Evolutionary conservation across 2,113 vertebrate genomes (phyloP), one percentile per base, ranked within the genome.

Genomic region (Anas platyrhynchos): DNA sequence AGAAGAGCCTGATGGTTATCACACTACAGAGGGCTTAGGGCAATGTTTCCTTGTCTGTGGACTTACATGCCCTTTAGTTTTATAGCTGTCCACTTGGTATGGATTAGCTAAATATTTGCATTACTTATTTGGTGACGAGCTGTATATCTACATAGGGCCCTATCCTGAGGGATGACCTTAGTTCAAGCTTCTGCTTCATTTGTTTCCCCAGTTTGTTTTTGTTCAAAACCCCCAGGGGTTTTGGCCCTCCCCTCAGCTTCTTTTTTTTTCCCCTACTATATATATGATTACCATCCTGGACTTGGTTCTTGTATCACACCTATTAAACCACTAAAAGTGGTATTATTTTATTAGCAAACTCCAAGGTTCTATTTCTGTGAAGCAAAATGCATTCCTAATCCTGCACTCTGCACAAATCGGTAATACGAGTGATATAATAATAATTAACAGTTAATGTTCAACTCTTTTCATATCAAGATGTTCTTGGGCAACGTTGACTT

Each of bases 401-500:
- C 88, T 67, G 59, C 3, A 67, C 3, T 1, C 9, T 21, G 26
- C 54, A 74, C 32, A 75, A 72, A 88, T 43, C 16, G 9, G 26
- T 68, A 55, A 52, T 43, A 65, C 17, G 74, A 86, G 11, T 80
- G 41, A 11, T 81, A 54, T 46, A 91, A 78, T 62, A 77, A 50
- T 46, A 74, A 14, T 74, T 75, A 81, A 73, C 13, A 59, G 6
- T 66, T 78, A 78, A 74, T 18, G 5, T 63, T 86, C 36, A 88
- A 56, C 44, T 74, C 29, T 71, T 23, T 79, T 79, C 11, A 4
- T 87, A 87, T 72, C 21, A 41, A 89, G 77, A 76, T 2, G 18
- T 76, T 77, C 86, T 86, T 92, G 56, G 63, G 63, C 4, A 43
- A 56, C 23, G 26, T 14, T 72, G 91, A 95, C 88, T 93, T 92